Percentiles rank a stretch among this genome's conserved stretches.
These are phyloP conservation scores for Solen grandis DNA, from an alignment of 1,140 invertebrate species.

Conservation along the genomic window DNA sequence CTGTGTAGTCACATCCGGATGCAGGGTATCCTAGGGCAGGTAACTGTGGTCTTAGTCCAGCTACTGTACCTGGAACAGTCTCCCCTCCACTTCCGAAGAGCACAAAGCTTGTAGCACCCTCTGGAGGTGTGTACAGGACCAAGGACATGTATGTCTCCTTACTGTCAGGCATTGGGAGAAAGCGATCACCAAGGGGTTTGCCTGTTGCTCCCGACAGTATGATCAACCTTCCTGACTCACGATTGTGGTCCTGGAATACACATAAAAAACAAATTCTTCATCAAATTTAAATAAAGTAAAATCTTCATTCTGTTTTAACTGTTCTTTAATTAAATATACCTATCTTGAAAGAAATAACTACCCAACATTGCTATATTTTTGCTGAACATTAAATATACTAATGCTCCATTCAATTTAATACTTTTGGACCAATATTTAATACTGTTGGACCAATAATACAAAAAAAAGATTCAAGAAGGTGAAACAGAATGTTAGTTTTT, in stretches of 20 bases:
- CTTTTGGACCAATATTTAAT: too few relatives aligned
- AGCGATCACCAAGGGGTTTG: conserved; percentile 67
- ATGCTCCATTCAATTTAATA: too few relatives aligned
- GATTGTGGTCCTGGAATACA: conserved; percentile 67
- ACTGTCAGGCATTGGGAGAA: conserved; percentile 69
- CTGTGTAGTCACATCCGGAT: too few relatives aligned
- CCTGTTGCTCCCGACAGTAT: conserved; percentile 77
- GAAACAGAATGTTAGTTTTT: too few relatives aligned
- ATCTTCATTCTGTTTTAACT: not conserved
- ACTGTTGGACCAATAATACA: too few relatives aligned
- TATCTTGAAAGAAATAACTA: not conserved
- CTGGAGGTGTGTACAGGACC: conserved; percentile 67
- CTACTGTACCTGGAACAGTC: conserved; percentile 77
- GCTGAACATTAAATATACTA: too few relatives aligned
- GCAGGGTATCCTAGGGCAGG: too few relatives aligned
- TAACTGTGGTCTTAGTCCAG: too few relatives aligned
- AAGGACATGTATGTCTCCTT: conserved; percentile 78
- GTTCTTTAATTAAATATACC: not conserved
- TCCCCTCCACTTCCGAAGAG: conserved; percentile 78
- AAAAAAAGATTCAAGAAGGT: too few relatives aligned
- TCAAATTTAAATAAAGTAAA: not conserved
- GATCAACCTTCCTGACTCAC: conserved; percentile 72
- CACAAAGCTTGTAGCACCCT: conserved; percentile 69
- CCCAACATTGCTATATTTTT: too few relatives aligned
- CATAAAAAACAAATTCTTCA: not conserved